A percentile compares a stretch with the other conserved stretches of the same genome.
Evolutionary conservation across 2,113 vertebrate genomes (phyloP).

Genomic region (Ammodramus savannarum): DNA sequence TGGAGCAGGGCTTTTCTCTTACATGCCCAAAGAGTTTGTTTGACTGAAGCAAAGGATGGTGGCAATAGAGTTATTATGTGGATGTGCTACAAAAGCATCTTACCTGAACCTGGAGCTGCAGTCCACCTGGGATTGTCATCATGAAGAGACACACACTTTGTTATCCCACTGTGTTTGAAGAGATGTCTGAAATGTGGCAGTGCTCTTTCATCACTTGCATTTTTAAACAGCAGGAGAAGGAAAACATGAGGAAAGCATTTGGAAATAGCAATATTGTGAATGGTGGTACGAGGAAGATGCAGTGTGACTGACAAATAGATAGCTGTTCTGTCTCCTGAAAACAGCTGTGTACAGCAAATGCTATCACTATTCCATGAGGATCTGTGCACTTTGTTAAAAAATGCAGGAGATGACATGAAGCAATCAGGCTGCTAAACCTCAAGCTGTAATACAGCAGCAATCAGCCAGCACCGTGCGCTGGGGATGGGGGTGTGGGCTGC

Average conservation of each 20-base stretch:
- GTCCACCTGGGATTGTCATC: not conserved
- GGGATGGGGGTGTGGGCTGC: not conserved
- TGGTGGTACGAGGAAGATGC: not conserved
- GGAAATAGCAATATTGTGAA: not conserved
- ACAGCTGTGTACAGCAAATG: not conserved
- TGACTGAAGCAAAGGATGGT: not conserved
- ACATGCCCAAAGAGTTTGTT: not conserved
- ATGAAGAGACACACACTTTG: not conserved
- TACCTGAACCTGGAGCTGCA: not conserved
- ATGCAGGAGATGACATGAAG: not conserved
- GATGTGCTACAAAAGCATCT: not conserved
- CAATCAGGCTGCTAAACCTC: not conserved
- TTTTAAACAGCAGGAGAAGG: not conserved
- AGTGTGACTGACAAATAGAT: not conserved
- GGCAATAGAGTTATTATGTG: not conserved
- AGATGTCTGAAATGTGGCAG: not conserved
- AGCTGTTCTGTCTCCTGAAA: not conserved
- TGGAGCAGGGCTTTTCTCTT: not conserved
- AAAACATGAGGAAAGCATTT: not conserved
- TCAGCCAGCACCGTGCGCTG: rapidly evolving
- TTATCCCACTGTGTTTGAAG: not conserved
- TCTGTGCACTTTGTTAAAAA: not conserved
- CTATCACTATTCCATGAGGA: not conserved
- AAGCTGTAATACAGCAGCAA: not conserved
- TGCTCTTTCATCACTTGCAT: not conserved